Percentiles rank a stretch among this genome's conserved stretches.
These are phyloP conservation scores for Macrophya annulata DNA, from an alignment of 2,888 invertebrate genomes.

Conservation along the genomic window DNA sequence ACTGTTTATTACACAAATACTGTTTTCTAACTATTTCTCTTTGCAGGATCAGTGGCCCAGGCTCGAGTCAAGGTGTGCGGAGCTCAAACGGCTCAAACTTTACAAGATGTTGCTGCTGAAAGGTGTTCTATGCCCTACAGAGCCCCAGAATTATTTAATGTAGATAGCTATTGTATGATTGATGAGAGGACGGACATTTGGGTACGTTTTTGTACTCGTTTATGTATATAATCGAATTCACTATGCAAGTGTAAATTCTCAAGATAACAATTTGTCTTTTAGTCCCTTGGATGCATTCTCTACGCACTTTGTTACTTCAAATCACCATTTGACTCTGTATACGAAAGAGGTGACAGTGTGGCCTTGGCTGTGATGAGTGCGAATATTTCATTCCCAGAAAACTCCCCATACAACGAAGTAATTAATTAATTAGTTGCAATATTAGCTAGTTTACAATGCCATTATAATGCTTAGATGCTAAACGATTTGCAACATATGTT, in stretches of 20 bases:
- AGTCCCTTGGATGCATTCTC: conserved; percentile 93
- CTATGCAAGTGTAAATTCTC: neutral
- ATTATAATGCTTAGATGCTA: neutral
- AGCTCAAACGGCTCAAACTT: conserved; percentile 85
- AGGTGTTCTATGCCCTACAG: conserved; percentile 93
- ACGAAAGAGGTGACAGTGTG: conserved; percentile 93
- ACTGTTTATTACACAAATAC: neutral
- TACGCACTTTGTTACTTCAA: conserved; percentile 93
- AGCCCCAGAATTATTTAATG: conserved; percentile 93
- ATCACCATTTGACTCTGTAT: conserved; percentile 92
- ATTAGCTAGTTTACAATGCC: neutral
- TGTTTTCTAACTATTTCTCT: conserved; percentile 1
- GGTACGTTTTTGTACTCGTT: conserved; percentile 80
- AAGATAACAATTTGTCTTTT: conserved; percentile 68
- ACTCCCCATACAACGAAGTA: conserved; percentile 84
- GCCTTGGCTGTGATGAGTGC: conserved; percentile 92
- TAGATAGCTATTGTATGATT: conserved; percentile 89
- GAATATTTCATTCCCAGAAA: conserved; percentile 87
- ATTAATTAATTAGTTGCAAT: conserved; percentile 58
- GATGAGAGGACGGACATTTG: conserved; percentile 94
- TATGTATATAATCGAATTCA: conserved; percentile 30
- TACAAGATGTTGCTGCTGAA: conserved; percentile 92
- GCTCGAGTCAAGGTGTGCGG: conserved; percentile 86
- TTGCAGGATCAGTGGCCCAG: conserved; percentile 84
- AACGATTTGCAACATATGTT: conserved; percentile 63